Base-by-base conservation (phyloP, 2,888 invertebrate genomes). In the Yponomeuta evonymella region DNA sequence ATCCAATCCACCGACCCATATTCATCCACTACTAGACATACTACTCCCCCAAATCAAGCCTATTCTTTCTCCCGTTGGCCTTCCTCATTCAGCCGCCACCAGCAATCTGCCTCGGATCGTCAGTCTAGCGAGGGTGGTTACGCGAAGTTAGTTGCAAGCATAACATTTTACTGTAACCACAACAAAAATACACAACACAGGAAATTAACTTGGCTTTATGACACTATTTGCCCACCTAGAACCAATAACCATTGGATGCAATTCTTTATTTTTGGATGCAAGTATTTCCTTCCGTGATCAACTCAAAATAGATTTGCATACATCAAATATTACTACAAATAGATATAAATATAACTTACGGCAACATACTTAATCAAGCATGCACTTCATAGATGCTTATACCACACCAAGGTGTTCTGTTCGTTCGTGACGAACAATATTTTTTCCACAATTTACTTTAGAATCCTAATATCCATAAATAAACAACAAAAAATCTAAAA, bases 401-500 rank as follows among this genome's bases (percentile, higher is more conserved):
- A 15, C 12, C 15, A 58, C 15, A 64, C 64, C n/a, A 64, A 23
- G 64, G 29, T 64, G 30, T 64, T 64, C 64, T 64, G 4, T n/a
- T 62, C 5, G 4, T n/a, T 62, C 5, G 62, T 64, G 29, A 29
- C 5, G 12, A 64, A 10, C 10, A 11, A 64, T 29, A 23, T 64
- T 30, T 23, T 64, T 64, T 64, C 10, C 29, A 29, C 30, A 64
- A 64, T 29, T 64, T 64, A 23, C 64, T 64, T 64, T 64, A 2
- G 29, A 29, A 64, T 29, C 64, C 64, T n/a, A 33, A 36, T 12
- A 67, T 12, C 15, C 10, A 67, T 36, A 43, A n/a, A 36, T 36
- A 67, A 67, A 67, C 67, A 43, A 43, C 67, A 33, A 33, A 67
- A 67, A 65, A 11, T 30, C 29, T 11, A 23, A 15, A 48, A 67